phyloP scores from a whole-genome alignment of 2,888 invertebrate genomes.

The Masnerella sp. region DNA sequence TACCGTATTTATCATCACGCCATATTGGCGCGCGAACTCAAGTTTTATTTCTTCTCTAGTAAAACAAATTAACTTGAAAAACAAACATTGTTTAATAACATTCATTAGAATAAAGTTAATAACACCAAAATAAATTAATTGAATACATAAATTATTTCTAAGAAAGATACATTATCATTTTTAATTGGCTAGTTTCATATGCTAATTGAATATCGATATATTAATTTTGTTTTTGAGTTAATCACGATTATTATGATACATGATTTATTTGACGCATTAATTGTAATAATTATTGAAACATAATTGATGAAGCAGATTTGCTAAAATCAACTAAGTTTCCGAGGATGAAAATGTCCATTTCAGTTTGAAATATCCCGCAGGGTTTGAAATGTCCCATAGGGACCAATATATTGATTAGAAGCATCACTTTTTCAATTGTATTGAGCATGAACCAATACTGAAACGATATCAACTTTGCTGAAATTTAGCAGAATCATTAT shows the following conservation, averaged over 20 bases:
- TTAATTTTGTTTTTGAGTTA: too few species aligned
- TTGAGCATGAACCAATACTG: background rate
- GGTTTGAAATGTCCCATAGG: slow-evolving; percentile 23
- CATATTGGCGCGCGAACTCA: slow-evolving; percentile 15
- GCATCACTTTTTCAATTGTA: slow-evolving; percentile 38
- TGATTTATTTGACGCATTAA: slow-evolving; percentile 3
- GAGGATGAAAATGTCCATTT: slow-evolving; percentile 3
- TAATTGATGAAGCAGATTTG: slow-evolving; percentile 34
- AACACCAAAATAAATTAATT: too few species aligned
- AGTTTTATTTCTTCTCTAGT: too few species aligned
- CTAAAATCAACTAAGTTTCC: slow-evolving; percentile 18
- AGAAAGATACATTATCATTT: too few species aligned
- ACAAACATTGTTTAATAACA: too few species aligned
- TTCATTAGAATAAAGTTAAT: too few species aligned
- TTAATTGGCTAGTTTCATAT: too few species aligned
- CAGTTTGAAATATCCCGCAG: slow-evolving; percentile 20
- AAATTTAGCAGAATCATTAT: too few species aligned
- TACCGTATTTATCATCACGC: slow-evolving; percentile 10
- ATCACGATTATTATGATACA: background rate
- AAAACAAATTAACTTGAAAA: background rate
- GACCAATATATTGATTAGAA: slow-evolving; percentile 33
- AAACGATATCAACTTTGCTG: too few species aligned
- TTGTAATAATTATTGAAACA: too few species aligned
- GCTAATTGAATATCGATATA: too few species aligned
- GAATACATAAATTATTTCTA: too few species aligned